phyloP scores from a whole-genome alignment of 1,140 invertebrate species.

The Sitobion miscanthi region DNA sequence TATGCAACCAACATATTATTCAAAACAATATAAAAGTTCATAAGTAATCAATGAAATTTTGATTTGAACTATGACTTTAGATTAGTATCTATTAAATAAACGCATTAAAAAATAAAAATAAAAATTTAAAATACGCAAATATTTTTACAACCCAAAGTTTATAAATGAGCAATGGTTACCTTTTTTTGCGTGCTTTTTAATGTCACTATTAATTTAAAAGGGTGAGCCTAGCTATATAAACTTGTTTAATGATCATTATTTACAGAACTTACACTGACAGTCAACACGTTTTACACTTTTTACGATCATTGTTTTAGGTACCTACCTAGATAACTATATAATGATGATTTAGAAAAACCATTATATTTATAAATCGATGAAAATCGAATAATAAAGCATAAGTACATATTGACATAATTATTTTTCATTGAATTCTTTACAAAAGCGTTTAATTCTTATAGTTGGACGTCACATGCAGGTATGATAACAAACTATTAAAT shows the following conservation, averaged over 20 bases:
- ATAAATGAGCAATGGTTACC: neutral
- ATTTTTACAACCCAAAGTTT: neutral
- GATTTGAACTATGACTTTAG: too few species aligned
- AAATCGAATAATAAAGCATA: neutral
- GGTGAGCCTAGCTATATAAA: neutral
- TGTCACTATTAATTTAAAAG: neutral
- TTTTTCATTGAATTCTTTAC: neutral
- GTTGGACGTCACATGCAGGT: neutral
- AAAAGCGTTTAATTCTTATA: neutral
- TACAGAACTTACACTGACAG: neutral
- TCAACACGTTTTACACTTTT: neutral
- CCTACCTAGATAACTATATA: too few species aligned
- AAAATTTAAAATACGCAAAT: neutral
- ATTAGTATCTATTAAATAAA: too few species aligned
- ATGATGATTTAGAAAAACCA: neutral
- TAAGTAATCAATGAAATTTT: neutral
- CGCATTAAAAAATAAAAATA: too few species aligned
- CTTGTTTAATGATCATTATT: neutral
- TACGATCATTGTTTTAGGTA: neutral
- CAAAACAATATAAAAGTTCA: neutral
- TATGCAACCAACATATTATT: neutral
- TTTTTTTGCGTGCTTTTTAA: neutral
- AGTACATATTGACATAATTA: neutral
- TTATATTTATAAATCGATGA: neutral
- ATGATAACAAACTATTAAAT: neutral